Percentiles rank a stretch among this genome's conserved stretches.
phyloP scores from a whole-genome alignment of 2,797 vertebrate genomes.

The Smutsia temminckii region DNA sequence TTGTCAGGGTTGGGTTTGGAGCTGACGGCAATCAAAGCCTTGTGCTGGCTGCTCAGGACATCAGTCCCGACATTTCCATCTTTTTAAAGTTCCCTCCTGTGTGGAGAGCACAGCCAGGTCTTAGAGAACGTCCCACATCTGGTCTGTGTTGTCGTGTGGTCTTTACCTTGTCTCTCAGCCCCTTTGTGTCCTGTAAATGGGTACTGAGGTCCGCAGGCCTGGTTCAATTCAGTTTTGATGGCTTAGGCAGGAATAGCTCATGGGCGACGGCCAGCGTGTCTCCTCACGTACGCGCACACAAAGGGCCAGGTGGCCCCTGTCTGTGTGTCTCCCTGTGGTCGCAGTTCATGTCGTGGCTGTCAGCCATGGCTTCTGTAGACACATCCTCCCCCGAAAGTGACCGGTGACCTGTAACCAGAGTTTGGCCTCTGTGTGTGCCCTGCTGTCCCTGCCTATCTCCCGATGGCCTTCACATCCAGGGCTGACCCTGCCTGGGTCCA shows the following conservation, averaged over 20 bases:
- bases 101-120: background rate
- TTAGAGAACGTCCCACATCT: background rate
- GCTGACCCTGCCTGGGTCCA: too few species aligned
- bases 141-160: background rate
- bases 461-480: background rate
- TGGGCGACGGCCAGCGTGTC: background rate
- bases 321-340: background rate
- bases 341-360: background rate
- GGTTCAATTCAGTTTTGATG: background rate
- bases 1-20: accelerated
- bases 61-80: background rate
- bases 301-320: background rate
- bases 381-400: background rate
- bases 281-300: background rate
- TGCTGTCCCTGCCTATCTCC: background rate
- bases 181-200: background rate
- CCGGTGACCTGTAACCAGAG: accelerated
- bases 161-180: too few species aligned
- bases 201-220: background rate
- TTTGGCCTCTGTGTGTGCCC: background rate
- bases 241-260: background rate
- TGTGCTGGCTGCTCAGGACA: too few species aligned
- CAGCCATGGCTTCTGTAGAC: too few species aligned
- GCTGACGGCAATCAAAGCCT: too few species aligned
- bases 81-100: background rate